phyloP scores from a whole-genome alignment of 2,888 invertebrate genomes.

The Parnassius apollo region DNA sequence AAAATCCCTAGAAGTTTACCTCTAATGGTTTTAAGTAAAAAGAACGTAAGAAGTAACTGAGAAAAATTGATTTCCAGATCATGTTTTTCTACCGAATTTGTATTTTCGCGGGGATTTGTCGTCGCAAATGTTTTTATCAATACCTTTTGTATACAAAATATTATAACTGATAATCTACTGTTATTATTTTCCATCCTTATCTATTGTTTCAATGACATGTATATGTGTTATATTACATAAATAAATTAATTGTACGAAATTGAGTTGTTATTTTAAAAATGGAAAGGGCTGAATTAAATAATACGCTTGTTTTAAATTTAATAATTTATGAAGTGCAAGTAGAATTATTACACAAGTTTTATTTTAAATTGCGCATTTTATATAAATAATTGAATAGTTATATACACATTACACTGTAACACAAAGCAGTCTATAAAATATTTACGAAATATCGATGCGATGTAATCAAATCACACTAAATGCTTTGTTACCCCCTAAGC shows the following conservation, averaged over 20 bases:
- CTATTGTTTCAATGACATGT: constrained; percentile 51
- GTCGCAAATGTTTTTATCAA: background rate
- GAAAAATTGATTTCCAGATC: too few relatives aligned
- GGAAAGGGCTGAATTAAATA: constrained; percentile 34
- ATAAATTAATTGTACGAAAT: constrained; percentile 40
- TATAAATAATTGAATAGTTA: constrained; percentile 60
- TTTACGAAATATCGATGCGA: constrained; percentile 41
- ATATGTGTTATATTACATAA: constrained; percentile 51
- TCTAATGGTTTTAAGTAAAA: too few relatives aligned
- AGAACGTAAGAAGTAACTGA: too few relatives aligned
- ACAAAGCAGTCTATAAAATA: constrained; percentile 70
- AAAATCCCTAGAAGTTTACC: too few relatives aligned
- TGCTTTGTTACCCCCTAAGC: constrained; percentile 64
- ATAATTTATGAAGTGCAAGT: constrained; percentile 75
- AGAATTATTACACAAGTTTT: constrained; percentile 66
- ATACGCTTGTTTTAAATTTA: constrained; percentile 52
- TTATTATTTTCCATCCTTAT: constrained; percentile 39
- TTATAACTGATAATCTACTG: constrained; percentile 7
- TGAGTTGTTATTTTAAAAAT: constrained; percentile 28
- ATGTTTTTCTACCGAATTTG: too few relatives aligned
- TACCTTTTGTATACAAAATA: background rate
- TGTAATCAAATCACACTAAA: constrained; percentile 52
- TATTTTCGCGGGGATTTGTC: too few relatives aligned
- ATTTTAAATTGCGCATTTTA: constrained; percentile 70
- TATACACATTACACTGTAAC: constrained; percentile 70